Evolutionary conservation across 1,140 invertebrate species (phyloP).

Genomic region (Brachionus rotundiformis): DNA sequence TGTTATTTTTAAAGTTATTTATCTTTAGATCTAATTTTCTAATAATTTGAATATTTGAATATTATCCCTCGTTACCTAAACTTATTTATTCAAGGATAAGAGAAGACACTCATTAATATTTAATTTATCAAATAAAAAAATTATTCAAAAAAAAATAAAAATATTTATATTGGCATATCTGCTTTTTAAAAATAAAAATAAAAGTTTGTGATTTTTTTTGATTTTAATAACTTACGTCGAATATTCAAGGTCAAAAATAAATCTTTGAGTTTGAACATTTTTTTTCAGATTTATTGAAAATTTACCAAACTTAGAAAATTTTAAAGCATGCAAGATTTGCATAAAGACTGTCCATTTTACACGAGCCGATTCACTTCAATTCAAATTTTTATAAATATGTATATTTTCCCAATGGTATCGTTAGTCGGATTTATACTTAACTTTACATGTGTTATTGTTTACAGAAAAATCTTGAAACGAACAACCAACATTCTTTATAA

Average conservation of each 20-base stretch:
- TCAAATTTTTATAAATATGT: conserved; percentile 35
- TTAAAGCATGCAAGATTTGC: not conserved
- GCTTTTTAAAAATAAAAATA: too few relatives aligned
- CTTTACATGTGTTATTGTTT: conserved; percentile 24
- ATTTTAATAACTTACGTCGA: not conserved
- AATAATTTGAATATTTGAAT: too few relatives aligned
- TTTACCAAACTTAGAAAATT: too few relatives aligned
- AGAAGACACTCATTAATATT: not conserved
- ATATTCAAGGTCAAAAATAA: too few relatives aligned
- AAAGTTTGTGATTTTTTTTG: too few relatives aligned
- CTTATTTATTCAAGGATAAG: not conserved
- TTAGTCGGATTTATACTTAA: conserved; percentile 31
- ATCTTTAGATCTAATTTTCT: too few relatives aligned
- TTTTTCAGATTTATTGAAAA: too few relatives aligned
- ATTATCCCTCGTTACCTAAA: too few relatives aligned
- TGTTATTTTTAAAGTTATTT: too few relatives aligned
- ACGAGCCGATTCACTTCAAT: not conserved
- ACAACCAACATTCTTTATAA: conserved; percentile 17
- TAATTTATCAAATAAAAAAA: not conserved
- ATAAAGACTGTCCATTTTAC: not conserved
- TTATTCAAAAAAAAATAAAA: not conserved
- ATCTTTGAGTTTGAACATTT: too few relatives aligned
- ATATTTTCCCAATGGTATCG: conserved; percentile 22
- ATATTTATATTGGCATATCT: not conserved
- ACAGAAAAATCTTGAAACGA: not conserved